Evolutionary conservation across 2,113 vertebrate genomes (phyloP), one percentile per base, ranked within the genome.

Genomic region (Pangasianodon hypophthalmus): DNA sequence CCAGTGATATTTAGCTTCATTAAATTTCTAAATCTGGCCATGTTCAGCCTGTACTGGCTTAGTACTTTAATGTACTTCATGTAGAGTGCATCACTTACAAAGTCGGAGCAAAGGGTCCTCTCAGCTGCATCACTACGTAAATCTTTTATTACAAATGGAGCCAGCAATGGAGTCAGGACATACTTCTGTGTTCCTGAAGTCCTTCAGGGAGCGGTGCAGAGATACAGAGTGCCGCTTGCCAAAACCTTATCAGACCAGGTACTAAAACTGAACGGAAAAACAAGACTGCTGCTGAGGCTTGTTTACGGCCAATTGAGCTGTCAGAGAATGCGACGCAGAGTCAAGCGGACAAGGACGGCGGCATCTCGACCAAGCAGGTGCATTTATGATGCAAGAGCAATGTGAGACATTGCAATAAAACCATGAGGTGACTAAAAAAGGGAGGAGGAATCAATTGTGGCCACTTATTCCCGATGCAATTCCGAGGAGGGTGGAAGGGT

Each of bases 181-280:
- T 26, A 32, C 1, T 71, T 71, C 67, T 29, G 52, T 60, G 52
- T n/a, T 75, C 13, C 19, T 41, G 2, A 44, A 81, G 79, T 81
- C 79, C 79, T 84, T 84, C 37, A 48, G 21, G 32, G 41, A 46
- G 9, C n/a, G 8, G 69, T 5, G n/a, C 41, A 29, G 88, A 62
- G 37, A 73, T 84, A 62, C 71, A 6, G 24, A 85, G 67, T 62
- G 24, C 11, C 3, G 18, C 54, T 37, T 92, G 91, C 89, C 82
- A 92, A 91, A 85, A 71, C 56, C 73, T 86, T 44, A 85, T 46
- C 44, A 52, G 67, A 88, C 54, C 79, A 54, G 58, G 46, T 69
- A 50, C 44, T 90, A 90, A 71, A 94, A 92, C 91, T 92, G 89
- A 92, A 92, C 80, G 88, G 60, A 91, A 87, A 80, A 89, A 71